Base-by-base conservation (phyloP, 2,888 invertebrate species). In the Chymomyza fuscimana region DNA sequence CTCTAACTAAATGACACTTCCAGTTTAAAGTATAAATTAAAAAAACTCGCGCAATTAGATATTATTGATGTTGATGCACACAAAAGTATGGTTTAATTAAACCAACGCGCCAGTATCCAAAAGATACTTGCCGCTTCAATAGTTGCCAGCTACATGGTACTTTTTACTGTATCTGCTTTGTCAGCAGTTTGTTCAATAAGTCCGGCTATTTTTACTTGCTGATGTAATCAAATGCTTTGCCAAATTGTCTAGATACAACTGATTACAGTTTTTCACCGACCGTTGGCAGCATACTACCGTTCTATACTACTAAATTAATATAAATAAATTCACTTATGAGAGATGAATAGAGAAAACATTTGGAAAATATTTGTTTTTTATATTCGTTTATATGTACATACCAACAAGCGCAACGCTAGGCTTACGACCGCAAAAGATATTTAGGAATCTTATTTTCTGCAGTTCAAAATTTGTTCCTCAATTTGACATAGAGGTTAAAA, bases 191-290 rank as follows among this genome's bases (percentile, higher is more conserved):
- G 16, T 65, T 54, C 56, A 6, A 36, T n/a, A 36, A 36, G 56
- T 19, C 51, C 59, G 65, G 69, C 76, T 78, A 83, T 88, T 86
- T 79, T 72, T 65, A 66, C 73, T 56, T 69, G 87, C 79, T 88
- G 83, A 88, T 83, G 83, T 86, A 86, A 84, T 79, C 84, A 75
- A 40, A 36, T 56, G 65, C 58, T 58, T 68, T 70, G 72, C 69
- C 75, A 74, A 72, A 78, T 66, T 67, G 79, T 78, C 72, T 72
- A 69, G 64, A 69, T 66, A 67, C 63, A 63, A 36, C n/a, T 29
- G 36, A 19, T 32, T 32, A 9, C 32, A 32, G 5, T 32, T 32
- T 32, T 32, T 32, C 9, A 32, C 9, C 32, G 9, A 32, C 32
- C 5, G 32, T 32, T 32, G 32, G 32, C 1, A 4, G 5, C 32